Base-by-base conservation (phyloP, 1,140 invertebrate species). In the Trichonephila inaurata region DNA sequence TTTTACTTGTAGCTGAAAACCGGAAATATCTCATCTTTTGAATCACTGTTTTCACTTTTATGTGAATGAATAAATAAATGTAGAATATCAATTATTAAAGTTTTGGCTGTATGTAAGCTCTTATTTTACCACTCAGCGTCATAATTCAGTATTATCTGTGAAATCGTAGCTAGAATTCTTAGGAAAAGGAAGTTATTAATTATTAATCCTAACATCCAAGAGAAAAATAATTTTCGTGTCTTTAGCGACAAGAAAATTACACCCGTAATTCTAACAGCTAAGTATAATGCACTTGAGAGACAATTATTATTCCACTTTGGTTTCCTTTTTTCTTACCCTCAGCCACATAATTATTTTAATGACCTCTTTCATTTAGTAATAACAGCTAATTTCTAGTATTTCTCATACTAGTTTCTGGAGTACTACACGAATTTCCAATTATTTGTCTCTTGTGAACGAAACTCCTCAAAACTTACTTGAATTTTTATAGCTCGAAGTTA, bases 141-240 rank as follows among this genome's bases (percentile, higher is more conserved):
- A 18, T 77, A 18, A 14, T 16, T 33, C 28, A 40, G 33, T 77
- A 77, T 77, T 77, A 16, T 40, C 28, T 77, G 28, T 33, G 72
- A 77, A 77, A 77, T 77, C 72, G 33, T 6, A 33, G 28, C 3
- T 28, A 19, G 33, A 18, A 19, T 6, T 40, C 28, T 18, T 40
- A 69, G 66, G 28, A 77, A 33, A 28, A 18, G 18, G n/a, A 77
- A 64, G 18, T 64, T 18, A 40, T 83, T 83, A 83, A 83, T 58
- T 83, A 83, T 83, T 83, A 58, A 83, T 83, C 19, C 16, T 83
- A 83, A 83, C 28, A 60, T 51, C n/a, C 21, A n/a, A 18, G 19
- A 24, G 44, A 33, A 51, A 58, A n/a, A 24, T 83, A 60, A 83
- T 83, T 83, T 83, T 83, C 82, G 8, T 83, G 51, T 83, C 82